phyloP scores from a whole-genome alignment of 2,113 vertebrate genomes.

The Anolis sagrei region DNA sequence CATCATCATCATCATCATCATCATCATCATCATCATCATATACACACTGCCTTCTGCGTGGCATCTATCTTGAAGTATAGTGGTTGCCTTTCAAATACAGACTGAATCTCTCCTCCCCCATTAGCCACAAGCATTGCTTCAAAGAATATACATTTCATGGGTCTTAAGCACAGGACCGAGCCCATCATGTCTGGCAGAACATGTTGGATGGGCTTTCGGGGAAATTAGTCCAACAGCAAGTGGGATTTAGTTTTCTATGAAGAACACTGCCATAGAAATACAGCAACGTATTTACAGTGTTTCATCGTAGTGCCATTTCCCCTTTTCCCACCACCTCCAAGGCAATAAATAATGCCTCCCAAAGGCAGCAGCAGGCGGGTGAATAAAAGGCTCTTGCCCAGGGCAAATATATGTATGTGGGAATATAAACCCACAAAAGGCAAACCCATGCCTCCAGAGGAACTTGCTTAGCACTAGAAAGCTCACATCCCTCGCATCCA shows the following conservation, averaged over 20 bases:
- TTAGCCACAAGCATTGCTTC: constrained; percentile 17
- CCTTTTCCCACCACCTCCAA: constrained; percentile 45
- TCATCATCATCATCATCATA: too few species aligned
- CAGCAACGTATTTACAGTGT: constrained; percentile 69
- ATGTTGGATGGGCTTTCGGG: constrained; percentile 32
- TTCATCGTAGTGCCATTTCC: constrained; percentile 63
- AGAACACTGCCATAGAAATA: constrained; percentile 60
- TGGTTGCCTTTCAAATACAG: neutral
- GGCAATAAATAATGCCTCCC: constrained; percentile 69
- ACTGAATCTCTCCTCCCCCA: constrained; percentile 29
- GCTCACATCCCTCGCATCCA: constrained; percentile 20
- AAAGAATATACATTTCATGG: constrained; percentile 35
- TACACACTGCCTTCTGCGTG: neutral
- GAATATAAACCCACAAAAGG: constrained; percentile 71
- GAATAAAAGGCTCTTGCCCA: constrained; percentile 52
- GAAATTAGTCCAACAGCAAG: constrained; percentile 37
- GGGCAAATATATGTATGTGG: constrained; percentile 67
- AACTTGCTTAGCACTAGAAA: constrained; percentile 65
- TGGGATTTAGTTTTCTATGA: constrained; percentile 50
- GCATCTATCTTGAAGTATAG: neutral
- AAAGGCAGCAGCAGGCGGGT: constrained; percentile 56
- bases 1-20: too few species aligned
- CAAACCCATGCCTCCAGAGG: constrained; percentile 70
- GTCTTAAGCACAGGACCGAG: constrained; percentile 54
- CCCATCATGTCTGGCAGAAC: constrained; percentile 36